A percentile compares a stretch with the other conserved stretches of the same genome.
These are phyloP conservation scores for Leptinotarsa haldemani DNA, from an alignment of 2,888 invertebrate genomes.

Conservation along the genomic window DNA sequence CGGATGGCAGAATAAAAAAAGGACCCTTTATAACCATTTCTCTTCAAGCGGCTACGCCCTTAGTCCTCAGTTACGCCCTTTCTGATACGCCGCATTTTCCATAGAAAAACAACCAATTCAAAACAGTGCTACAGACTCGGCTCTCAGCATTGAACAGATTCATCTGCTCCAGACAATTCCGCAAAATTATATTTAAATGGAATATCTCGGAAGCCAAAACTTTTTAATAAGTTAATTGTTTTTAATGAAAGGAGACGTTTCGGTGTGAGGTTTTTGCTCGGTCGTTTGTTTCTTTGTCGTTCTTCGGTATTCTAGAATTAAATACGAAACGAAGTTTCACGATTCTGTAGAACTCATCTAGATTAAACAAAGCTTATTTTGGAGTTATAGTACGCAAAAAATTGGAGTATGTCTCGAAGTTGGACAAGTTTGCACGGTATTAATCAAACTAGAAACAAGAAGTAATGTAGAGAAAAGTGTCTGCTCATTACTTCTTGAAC, in stretches of 20 bases:
- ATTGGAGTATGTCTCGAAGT: slow-evolving; percentile 18
- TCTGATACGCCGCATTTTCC: neutral
- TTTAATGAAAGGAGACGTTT: slow-evolving; percentile 20
- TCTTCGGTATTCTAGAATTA: neutral
- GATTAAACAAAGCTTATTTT: slow-evolving; percentile 29
- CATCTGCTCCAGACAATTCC: slow-evolving; percentile 9
- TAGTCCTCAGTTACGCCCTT: too few relatives aligned
- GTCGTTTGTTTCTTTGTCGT: neutral
- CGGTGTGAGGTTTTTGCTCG: neutral
- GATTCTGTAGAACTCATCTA: slow-evolving; percentile 14
- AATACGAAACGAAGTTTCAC: slow-evolving; percentile 20
- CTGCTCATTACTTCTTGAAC: neutral
- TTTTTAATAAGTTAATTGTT: slow-evolving; percentile 31
- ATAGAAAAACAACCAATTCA: neutral
- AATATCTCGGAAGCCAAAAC: slow-evolving; percentile 10
- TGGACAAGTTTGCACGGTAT: slow-evolving; percentile 15
- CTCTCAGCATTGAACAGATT: neutral
- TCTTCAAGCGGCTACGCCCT: too few relatives aligned
- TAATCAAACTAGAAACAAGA: neutral
- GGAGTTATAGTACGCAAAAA: slow-evolving; percentile 31
- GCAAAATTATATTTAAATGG: slow-evolving; percentile 2
- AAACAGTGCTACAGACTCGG: neutral
- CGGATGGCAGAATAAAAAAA: too few relatives aligned
- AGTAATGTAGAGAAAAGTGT: neutral
- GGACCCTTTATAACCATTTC: too few relatives aligned